Evolutionary conservation across 2,888 invertebrate species (phyloP), one percentile per base, ranked within the genome.

Genomic region (Andrena bucephala): DNA sequence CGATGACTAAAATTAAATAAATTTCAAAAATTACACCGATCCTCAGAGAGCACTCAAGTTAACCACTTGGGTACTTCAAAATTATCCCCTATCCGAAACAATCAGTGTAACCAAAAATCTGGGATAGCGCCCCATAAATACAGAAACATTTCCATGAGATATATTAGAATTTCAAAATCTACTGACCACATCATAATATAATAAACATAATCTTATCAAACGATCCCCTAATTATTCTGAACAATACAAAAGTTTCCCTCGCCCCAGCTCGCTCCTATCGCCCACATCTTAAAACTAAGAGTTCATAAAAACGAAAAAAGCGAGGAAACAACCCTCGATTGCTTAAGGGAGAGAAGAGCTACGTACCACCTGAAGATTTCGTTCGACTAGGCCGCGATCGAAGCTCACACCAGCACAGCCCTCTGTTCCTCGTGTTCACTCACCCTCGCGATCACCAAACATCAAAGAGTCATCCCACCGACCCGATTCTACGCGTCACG

Each of bases 291-390:
- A 42, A 42, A 42, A 16, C 42, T 16, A 42, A 4, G 42, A 16
- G 42, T 16, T 42, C 16, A 13, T 3, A 5, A 42, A 42, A 42
- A 42, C 13, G 4, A 42, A 7, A 52, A 20, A 8, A 20, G 20
- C n/a, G 20, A 54, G 20, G 20, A 54, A 20, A 54, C 24, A 54
- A 54, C 8, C 54, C 54, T 54, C 54, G 54, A 27, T 24, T 13
- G 4, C 57, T 57, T 10, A 57, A 57, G 24, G 54, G 54, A 24
- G n/a, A 20, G 33, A 57, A 29, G 27, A 13, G 27, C 33, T 63
- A 68, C 85, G 68, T 87, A 86, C 87, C 86, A 87, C 82, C 82
- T 82, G 86, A 85, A 82, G 85, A 59, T 70, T 70, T 72, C 54
- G 20, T 62, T 36, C 27, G 27, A 71, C 66, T 66, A 77, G 59